phyloP scores from a whole-genome alignment of 2,113 vertebrate genomes.

The cat (Felis catus) region DNA sequence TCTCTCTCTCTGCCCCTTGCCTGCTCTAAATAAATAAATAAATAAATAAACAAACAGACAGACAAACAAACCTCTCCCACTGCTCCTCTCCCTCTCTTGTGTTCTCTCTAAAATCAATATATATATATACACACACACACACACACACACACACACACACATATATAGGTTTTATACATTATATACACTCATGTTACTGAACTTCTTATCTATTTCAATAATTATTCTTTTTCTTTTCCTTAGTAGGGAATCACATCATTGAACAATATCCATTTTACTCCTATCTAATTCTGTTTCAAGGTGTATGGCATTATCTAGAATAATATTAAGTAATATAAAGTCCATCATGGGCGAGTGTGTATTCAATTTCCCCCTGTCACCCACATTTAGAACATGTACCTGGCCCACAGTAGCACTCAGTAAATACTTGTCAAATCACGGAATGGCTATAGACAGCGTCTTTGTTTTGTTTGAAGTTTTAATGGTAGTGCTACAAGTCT shows the following conservation, averaged over 20 bases:
- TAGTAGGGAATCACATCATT: background rate
- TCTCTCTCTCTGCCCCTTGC: no score
- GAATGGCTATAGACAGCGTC: background rate
- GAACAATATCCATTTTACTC: background rate
- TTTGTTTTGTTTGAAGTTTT: slow-evolving; percentile 31
- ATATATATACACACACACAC: accelerated
- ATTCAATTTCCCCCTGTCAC: background rate
- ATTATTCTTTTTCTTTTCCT: background rate
- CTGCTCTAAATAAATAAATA: no score
- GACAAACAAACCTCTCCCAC: no score
- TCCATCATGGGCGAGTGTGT: background rate
- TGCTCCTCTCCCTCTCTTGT: no score
- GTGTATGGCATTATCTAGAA: background rate
- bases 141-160: no score
- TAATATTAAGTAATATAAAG: background rate
- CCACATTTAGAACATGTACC: background rate
- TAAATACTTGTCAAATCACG: background rate
- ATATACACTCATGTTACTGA: background rate
- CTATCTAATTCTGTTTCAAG: background rate
- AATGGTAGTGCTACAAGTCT: background rate
- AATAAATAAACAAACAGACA: no score
- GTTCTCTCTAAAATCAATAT: no score
- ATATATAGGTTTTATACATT: background rate
- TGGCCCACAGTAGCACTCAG: background rate
- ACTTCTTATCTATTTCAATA: background rate